Evolutionary conservation across 2,888 invertebrate genomes (phyloP), one percentile per base, ranked within the genome.

Genomic region (Carterocephalus palaemon): DNA sequence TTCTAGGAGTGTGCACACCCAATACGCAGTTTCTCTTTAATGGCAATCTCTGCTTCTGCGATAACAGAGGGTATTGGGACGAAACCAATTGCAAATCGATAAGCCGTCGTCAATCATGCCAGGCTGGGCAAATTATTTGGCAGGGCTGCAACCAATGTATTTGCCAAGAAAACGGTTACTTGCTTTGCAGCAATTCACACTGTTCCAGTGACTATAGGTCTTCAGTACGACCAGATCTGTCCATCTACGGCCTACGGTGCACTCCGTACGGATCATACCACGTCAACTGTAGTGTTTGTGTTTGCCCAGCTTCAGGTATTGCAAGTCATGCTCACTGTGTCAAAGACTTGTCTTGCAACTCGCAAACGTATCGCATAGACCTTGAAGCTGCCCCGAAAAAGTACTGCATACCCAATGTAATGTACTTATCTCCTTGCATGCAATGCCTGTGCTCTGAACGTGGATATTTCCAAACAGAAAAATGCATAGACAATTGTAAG

Each of bases 371-470:
- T 22, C 12, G 4, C 4, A 22, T 19, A 8, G 8, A 13, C 8
- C 2, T 31, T 31, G 9, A 2, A 10, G 13, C 42, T 6, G 46
- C 60, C 0, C 56, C 60, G n/a, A 58, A 63, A 7, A 67, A 66
- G 8, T 69, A 64, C 2, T 85, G 85, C 36, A 71, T 84, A 43
- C 82, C 84, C 1, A 79, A 77, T 41, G 80, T 82, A 0, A 75
- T 80, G 67, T 83, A 84, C 34, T 47, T 83, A 12, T 83, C 80
- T 24, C 68, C 66, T 1, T 85, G 85, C 37, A 57, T 79, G 0
- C 75, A 78, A 41, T 85, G 85, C 50, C 45, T 74, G 20, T 85
- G 85, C 46, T 70, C 80, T 1, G 73, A 79, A 17, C 59, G 64
- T 1, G 82, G 85, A 0, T 49, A 57, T n/a, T 80, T 85, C 36